Percentiles rank a stretch among this genome's conserved stretches.
Evolutionary conservation across 2,888 invertebrate genomes (phyloP).

Genomic region (Parthenolecanium corni): DNA sequence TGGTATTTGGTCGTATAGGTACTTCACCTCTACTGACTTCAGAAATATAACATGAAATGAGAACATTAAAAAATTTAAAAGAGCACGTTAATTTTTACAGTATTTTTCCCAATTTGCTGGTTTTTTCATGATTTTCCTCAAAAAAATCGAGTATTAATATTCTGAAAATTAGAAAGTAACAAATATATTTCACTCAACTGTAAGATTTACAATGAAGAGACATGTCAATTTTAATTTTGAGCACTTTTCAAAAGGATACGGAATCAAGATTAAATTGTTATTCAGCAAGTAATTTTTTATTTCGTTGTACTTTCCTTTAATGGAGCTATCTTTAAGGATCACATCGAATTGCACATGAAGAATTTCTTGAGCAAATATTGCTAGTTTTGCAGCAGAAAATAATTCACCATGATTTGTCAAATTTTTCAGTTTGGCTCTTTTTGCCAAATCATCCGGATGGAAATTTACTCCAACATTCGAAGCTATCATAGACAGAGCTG

Average conservation of each 20-base stretch:
- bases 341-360: constrained; percentile 43
- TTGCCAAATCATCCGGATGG: constrained; percentile 46
- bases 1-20: no score
- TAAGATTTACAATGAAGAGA: no score
- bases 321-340: constrained; percentile 40
- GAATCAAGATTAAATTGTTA: constrained; percentile 50
- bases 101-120: no score
- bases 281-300: constrained; percentile 44
- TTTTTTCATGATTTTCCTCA: no score
- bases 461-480: constrained; percentile 48
- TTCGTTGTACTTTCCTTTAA: constrained; percentile 42
- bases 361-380: constrained; percentile 47
- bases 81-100: no score
- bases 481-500: constrained; percentile 71
- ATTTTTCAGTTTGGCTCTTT: constrained; percentile 49
- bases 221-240: no score
- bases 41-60: no score
- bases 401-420: constrained; percentile 81
- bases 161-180: no score
- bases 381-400: constrained; percentile 63
- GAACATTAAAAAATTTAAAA: no score
- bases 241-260: constrained; percentile 49
- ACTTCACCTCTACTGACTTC: no score
- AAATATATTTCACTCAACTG: no score
- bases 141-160: no score